phyloP scores from a whole-genome alignment of 2,113 vertebrate genomes.

The Ageneiosus marmoratus region DNA sequence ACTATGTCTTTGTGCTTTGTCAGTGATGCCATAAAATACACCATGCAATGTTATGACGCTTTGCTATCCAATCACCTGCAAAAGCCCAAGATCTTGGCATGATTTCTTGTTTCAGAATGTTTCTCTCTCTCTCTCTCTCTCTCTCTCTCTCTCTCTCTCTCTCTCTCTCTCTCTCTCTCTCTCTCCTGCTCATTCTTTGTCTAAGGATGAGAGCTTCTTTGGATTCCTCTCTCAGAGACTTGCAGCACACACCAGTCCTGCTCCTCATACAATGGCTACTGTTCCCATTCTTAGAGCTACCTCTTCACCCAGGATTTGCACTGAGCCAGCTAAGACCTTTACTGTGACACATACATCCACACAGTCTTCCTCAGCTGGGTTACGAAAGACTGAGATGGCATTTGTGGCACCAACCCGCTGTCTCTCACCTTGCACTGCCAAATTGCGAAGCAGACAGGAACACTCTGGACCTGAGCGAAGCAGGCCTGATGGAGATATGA shows the following conservation, averaged over 20 bases:
- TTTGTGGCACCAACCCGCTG: constrained; percentile 61
- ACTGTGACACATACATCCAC: constrained; percentile 17
- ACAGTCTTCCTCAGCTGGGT: constrained; percentile 21
- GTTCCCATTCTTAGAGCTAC: constrained; percentile 25
- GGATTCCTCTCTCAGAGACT: constrained; percentile 47
- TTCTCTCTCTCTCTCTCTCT: neutral
- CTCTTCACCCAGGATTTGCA: constrained; percentile 38
- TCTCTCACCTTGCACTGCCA: constrained; percentile 61
- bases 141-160: neutral
- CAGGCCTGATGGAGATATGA: constrained; percentile 39
- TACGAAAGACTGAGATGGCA: constrained; percentile 39
- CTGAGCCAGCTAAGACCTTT: constrained; percentile 35
- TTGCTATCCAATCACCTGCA: neutral
- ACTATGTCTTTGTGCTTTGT: neutral
- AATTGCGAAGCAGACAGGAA: constrained; percentile 40
- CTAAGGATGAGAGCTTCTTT: constrained; percentile 62
- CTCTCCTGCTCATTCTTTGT: neutral
- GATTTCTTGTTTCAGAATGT: neutral
- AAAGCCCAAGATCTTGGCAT: neutral
- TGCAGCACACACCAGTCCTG: constrained; percentile 43
- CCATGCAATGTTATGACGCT: neutral
- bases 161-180: neutral
- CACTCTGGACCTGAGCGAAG: constrained; percentile 19
- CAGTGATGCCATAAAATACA: neutral
- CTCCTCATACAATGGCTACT: constrained; percentile 40